Evolutionary conservation across 2,888 invertebrate genomes (phyloP).

Genomic region (Sepioteuthis lessoniana): DNA sequence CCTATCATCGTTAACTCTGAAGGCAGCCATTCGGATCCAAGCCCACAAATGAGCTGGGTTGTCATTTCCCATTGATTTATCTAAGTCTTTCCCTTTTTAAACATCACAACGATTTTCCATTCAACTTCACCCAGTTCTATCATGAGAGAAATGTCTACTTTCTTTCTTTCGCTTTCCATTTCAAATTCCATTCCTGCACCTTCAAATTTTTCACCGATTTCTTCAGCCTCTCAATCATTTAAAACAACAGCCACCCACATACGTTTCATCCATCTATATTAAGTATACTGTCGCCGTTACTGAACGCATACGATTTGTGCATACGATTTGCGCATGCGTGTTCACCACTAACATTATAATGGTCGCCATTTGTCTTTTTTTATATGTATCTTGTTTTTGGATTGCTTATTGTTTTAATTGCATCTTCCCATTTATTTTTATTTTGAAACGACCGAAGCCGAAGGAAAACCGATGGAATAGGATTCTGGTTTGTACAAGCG

Average conservation of each 20-base stretch:
- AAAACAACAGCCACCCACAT: not conserved
- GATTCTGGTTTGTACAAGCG: not conserved
- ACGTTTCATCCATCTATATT: not conserved
- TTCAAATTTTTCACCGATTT: not conserved
- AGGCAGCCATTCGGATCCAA: not conserved
- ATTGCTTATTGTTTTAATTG: not conserved
- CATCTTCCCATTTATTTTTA: not conserved
- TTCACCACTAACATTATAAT: not conserved
- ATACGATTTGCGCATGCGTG: not conserved
- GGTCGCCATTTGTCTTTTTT: not conserved
- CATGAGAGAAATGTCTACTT: not conserved
- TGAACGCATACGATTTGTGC: not conserved
- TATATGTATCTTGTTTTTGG: not conserved
- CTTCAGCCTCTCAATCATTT: not conserved
- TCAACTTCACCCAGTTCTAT: not conserved
- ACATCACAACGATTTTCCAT: constrained; percentile 6
- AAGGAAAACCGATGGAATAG: not conserved
- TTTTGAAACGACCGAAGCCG: not conserved
- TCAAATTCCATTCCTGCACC: not conserved
- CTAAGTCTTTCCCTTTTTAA: not conserved
- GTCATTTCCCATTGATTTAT: constrained; percentile 8
- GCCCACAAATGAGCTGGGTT: not conserved
- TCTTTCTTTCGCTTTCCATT: not conserved
- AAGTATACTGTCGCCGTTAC: not conserved
- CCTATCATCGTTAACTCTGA: not conserved